Conservation (phyloP, 1,140 invertebrate species). For the Tetragonula clypearis region DNA sequence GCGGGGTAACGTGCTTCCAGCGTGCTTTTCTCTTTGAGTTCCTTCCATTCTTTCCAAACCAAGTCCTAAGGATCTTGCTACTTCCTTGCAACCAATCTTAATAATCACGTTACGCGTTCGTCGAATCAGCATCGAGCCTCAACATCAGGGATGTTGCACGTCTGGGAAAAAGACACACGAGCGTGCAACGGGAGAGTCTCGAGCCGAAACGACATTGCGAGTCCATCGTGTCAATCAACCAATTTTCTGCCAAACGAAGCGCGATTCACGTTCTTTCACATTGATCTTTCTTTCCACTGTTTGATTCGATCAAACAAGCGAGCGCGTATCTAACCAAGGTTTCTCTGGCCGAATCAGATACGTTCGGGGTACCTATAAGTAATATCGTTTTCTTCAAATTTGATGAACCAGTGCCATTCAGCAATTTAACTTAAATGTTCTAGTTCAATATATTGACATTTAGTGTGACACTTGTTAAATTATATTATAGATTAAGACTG, state of each 20-base stretch:
- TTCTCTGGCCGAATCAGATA: constrained; percentile 29
- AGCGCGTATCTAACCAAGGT: neutral
- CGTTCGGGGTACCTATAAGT: too few species aligned
- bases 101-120: neutral
- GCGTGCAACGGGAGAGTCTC: neutral
- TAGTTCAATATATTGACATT: too few species aligned
- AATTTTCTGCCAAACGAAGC: neutral
- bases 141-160: too few species aligned
- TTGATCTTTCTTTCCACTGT: constrained; percentile 3
- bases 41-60: too few species aligned
- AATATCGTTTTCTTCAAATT: too few species aligned
- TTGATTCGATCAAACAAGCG: constrained; percentile 20
- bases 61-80: too few species aligned
- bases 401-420: too few species aligned
- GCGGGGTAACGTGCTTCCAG: too few species aligned
- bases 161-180: neutral
- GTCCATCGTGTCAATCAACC: neutral
- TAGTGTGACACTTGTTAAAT: too few species aligned
- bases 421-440: too few species aligned
- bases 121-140: too few species aligned
- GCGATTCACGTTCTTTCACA: constrained; percentile 4
- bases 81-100: neutral
- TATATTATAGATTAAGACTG: too few species aligned
- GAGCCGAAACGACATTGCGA: neutral
- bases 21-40: neutral